These are phyloP conservation scores for Octonoba sinensis DNA, from an alignment of 2,888 invertebrate species.

Conservation along the genomic window DNA sequence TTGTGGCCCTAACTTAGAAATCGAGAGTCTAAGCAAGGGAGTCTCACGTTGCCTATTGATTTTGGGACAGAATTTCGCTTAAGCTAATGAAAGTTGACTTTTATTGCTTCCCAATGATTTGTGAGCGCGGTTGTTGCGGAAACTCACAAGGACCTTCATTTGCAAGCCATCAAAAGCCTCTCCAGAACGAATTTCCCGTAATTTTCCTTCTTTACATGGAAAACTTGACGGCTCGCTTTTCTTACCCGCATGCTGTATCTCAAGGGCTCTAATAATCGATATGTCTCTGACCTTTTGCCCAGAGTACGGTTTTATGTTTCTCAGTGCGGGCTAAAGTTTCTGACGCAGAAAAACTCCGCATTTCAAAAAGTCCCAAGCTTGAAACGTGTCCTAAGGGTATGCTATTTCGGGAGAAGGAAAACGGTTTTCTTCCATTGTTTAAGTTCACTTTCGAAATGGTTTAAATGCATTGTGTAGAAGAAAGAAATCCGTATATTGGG, in stretches of 20 bases:
- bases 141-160: slow-evolving; percentile 7
- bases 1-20: too few species aligned
- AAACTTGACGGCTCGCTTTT: slow-evolving; percentile 47
- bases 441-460: too few species aligned
- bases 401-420: too few species aligned
- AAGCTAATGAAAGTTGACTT: slow-evolving; percentile 50
- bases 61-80: slow-evolving; percentile 10
- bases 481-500: too few species aligned
- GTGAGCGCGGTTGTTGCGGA: slow-evolving; percentile 38
- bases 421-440: too few species aligned
- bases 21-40: too few species aligned
- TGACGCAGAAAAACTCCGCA: slow-evolving; percentile 24
- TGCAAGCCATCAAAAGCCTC: slow-evolving; percentile 3
- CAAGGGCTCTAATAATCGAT: slow-evolving; percentile 45
- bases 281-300: slow-evolving; percentile 48
- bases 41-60: slow-evolving; percentile 22
- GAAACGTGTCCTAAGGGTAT: too few species aligned
- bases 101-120: slow-evolving; percentile 22
- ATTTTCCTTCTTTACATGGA: not conserved
- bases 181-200: too few species aligned
- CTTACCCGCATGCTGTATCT: slow-evolving; percentile 24
- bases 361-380: slow-evolving; percentile 7
- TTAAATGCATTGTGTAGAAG: too few species aligned
- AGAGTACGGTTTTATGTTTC: slow-evolving; percentile 46
- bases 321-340: slow-evolving; percentile 16